These are phyloP conservation scores for Plestiodon gilberti DNA, from an alignment of 2,113 vertebrate species.

Conservation along the genomic window DNA sequence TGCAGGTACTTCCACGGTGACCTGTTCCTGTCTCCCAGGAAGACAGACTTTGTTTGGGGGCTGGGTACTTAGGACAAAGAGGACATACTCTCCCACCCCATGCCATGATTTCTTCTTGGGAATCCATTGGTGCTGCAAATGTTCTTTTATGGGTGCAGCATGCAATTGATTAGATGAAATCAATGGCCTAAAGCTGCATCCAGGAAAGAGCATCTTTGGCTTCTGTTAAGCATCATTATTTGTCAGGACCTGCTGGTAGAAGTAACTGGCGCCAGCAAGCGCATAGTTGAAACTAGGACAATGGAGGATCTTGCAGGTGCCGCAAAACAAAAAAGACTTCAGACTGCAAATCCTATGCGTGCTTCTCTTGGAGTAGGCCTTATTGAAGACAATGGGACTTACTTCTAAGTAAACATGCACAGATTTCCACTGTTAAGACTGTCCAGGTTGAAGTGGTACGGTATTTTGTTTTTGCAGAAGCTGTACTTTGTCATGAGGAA, in stretches of 20 bases:
- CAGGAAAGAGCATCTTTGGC: background rate
- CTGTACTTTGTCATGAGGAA: background rate
- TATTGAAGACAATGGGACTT: background rate
- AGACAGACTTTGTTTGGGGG: background rate
- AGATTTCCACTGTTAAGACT: background rate
- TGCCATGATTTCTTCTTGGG: background rate
- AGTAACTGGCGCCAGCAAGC: background rate
- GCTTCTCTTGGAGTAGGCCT: background rate
- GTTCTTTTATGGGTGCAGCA: background rate
- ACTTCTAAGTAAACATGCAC: background rate
- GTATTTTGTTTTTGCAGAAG: background rate
- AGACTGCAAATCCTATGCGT: no score
- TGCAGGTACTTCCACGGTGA: background rate
- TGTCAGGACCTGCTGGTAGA: conserved; percentile 10
- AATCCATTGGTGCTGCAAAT: background rate
- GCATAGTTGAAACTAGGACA: conserved; percentile 17
- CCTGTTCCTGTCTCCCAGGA: background rate
- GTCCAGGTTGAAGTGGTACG: background rate
- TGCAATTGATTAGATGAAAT: background rate
- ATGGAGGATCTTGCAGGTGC: background rate
- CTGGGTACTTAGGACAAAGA: background rate
- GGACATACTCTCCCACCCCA: background rate
- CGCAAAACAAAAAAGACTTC: no score
- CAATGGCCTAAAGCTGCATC: background rate
- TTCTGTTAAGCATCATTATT: background rate